Conservation (phyloP, 2,797 vertebrate species). For the Limnodromus scolopaceus region DNA sequence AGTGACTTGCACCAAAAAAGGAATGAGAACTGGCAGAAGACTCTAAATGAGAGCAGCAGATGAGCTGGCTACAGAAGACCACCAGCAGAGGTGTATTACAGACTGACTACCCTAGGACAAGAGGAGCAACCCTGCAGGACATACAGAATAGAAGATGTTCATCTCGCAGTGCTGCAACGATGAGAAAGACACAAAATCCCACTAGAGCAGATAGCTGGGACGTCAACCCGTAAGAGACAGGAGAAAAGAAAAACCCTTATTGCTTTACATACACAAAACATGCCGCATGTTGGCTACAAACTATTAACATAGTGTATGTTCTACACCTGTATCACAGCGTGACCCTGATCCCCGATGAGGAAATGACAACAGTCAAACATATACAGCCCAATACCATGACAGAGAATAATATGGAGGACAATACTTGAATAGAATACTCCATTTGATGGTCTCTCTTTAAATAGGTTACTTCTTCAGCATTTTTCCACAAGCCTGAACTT, state of each 20-base stretch:
- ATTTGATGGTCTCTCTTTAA: not conserved
- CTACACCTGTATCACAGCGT: not conserved
- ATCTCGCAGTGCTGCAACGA: not conserved
- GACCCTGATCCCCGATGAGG: not conserved
- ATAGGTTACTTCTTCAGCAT: not conserved
- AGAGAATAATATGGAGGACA: not conserved
- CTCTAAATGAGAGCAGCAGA: not conserved
- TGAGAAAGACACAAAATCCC: not conserved
- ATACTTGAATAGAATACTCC: not conserved
- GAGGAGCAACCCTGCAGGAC: not conserved
- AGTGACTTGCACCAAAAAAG: not conserved
- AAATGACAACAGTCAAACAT: not conserved
- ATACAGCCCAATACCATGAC: accelerated
- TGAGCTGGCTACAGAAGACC: not conserved
- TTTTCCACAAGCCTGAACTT: not conserved
- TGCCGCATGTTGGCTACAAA: not conserved
- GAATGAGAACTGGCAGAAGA: not conserved
- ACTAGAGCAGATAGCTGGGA: not conserved
- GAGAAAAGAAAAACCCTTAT: not conserved
- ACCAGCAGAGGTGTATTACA: not conserved
- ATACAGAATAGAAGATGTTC: not conserved
- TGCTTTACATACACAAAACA: not conserved
- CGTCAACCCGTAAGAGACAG: not conserved
- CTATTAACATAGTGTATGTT: not conserved
- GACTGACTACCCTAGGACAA: not conserved